Percentiles rank a stretch among this genome's conserved stretches.
Conservation (phyloP, 2,888 invertebrate species). For the Drosophila algonquin region DNA sequence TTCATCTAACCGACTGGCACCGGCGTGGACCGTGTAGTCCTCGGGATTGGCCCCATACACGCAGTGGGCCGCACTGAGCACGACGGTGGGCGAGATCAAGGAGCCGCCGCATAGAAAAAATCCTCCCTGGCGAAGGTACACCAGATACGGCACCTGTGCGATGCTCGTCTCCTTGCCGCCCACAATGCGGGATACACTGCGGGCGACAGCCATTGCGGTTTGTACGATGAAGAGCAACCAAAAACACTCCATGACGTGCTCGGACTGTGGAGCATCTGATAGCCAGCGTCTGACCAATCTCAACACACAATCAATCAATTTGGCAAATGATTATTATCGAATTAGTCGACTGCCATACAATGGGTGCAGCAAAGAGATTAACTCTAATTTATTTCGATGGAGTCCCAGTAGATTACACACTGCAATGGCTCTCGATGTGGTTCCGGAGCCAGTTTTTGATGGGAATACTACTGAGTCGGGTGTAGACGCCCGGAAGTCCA, state of each 20-base stretch:
- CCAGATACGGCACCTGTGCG: slow-evolving; percentile 72
- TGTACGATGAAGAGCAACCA: slow-evolving; percentile 25
- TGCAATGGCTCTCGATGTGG: slow-evolving; percentile 25
- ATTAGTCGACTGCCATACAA: slow-evolving; percentile 1
- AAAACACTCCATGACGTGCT: slow-evolving; percentile 51
- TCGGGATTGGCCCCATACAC: slow-evolving; percentile 54
- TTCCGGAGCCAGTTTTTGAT: slow-evolving; percentile 43
- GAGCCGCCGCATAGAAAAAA: slow-evolving; percentile 81
- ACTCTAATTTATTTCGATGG: not conserved
- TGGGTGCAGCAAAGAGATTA: slow-evolving; percentile 14
- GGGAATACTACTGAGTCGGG: slow-evolving; percentile 85
- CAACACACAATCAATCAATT: not conserved
- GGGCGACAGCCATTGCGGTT: not conserved
- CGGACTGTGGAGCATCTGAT: slow-evolving; percentile 25
- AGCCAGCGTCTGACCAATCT: not conserved
- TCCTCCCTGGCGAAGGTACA: slow-evolving; percentile 70
- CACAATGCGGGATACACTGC: slow-evolving; percentile 63
- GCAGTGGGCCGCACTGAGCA: slow-evolving; percentile 82
- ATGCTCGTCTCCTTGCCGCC: slow-evolving; percentile 72
- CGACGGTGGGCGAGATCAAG: slow-evolving; percentile 66
- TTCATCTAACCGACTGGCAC: slow-evolving; percentile 65
- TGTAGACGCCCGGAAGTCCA: slow-evolving; percentile 90
- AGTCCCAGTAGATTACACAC: not conserved
- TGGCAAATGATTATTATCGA: not conserved
- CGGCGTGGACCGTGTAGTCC: slow-evolving; percentile 69